Conservation (phyloP, 2,113 vertebrate species). For the Rattus rattus region DNA sequence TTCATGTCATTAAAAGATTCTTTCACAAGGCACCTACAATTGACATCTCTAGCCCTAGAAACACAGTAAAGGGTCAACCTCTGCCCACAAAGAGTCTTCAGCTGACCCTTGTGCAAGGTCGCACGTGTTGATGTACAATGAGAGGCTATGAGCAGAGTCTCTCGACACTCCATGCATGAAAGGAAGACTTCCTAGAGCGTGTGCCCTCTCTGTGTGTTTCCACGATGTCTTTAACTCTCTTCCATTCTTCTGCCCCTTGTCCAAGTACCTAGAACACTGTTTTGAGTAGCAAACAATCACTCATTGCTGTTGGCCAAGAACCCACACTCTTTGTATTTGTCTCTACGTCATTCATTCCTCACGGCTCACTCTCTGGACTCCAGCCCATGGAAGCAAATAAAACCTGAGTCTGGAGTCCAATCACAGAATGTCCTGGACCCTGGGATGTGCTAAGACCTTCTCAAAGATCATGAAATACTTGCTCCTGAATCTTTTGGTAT, state of each 20-base stretch:
- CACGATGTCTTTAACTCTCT: background rate
- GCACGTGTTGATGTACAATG: background rate
- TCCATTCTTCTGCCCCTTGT: background rate
- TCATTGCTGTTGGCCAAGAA: background rate
- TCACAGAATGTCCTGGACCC: constrained; percentile 35
- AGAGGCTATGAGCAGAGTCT: background rate
- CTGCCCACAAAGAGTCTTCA: background rate
- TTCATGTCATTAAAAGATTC: background rate
- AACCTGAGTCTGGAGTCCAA: constrained; percentile 30
- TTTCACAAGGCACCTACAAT: background rate
- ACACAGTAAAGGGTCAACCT: background rate
- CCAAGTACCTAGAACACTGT: background rate
- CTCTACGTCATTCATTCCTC: background rate
- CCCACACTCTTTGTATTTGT: background rate
- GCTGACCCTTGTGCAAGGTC: background rate
- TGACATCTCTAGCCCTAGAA: background rate
- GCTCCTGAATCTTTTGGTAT: constrained; percentile 43
- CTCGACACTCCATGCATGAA: rapidly evolving
- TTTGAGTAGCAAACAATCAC: background rate
- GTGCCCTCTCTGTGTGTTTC: background rate
- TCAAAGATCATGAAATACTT: constrained; percentile 60
- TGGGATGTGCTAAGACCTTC: constrained; percentile 15
- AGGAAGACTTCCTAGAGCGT: background rate
- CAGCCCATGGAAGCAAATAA: constrained; percentile 54
- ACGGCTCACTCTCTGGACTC: background rate